Base-by-base conservation (phyloP, 2,888 invertebrate species). In the Tortrix viridana region DNA sequence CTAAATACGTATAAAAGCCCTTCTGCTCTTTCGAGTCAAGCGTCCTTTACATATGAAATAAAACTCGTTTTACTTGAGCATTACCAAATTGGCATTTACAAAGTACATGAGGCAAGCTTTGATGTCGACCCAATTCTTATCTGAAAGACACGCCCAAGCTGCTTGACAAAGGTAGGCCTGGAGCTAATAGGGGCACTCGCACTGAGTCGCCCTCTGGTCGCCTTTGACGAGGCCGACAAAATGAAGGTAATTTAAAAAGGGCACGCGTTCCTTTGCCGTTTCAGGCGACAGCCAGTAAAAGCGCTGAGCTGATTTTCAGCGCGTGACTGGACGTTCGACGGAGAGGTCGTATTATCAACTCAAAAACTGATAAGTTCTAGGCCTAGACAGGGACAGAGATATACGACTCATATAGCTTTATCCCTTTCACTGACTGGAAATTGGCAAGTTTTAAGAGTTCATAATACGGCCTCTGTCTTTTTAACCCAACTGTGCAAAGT, bases 101-200 rank as follows among this genome's bases (percentile, higher is more conserved):
- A 43, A 61, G 65, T 46, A 62, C 44, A 62, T 62, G 58, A 48
- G 56, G 49, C 47, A 65, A 67, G 74, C 85, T 90, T 90, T 89
- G 89, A 89, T 85, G 82, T 87, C 86, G 86, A 82, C 86, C 88
- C 84, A 88, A 82, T 86, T 87, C 82, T 79, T 89, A 85, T 90
- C 89, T 87, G 83, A 88, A 88, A 89, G 90, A 90, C 88, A 87
- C 80, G 86, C 81, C 82, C 79, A 69, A 74, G 75, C 71, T 72
- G 71, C 74, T 78, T 76, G 81, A 89, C 89, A 89, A 89, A 90
- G 84, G 82, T 75, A 77, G 82, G 80, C 76, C 78, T 83, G 85
- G 81, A 81, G 86, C 82, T 89, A 90, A 90, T 90, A 90, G 80
- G 89, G 80, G 81, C 79, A 80, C 90, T 91, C 69, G 72, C 79